Evolutionary conservation across 2,797 vertebrate genomes (phyloP).

Genomic region (Babyrousa celebensis): DNA sequence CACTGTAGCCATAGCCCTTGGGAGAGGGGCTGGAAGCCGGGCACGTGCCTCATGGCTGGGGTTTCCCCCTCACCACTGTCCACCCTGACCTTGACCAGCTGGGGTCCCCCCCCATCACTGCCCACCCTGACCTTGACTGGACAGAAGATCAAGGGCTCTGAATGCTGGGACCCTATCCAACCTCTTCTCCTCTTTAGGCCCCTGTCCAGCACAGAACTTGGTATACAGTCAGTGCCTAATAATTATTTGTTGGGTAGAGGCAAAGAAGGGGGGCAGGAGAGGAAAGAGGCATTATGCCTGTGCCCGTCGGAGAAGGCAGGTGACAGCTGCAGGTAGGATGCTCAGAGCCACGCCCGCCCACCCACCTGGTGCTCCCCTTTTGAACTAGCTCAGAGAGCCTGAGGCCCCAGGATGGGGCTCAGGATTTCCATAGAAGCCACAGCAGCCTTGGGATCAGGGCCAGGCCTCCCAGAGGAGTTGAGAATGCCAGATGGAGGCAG

Average conservation of each 20-base stretch:
- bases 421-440: background rate
- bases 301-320: background rate
- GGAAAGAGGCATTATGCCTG: background rate
- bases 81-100: background rate
- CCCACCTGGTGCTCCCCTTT: background rate
- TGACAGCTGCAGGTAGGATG: background rate
- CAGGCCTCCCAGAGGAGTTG: background rate
- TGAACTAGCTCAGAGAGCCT: background rate
- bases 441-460: background rate
- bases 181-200: too few species aligned
- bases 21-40: background rate
- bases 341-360: background rate
- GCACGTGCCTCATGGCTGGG: fast-evolving
- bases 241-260: background rate
- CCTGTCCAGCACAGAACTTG: background rate
- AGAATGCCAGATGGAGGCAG: background rate
- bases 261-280: too few species aligned
- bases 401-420: background rate
- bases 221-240: background rate
- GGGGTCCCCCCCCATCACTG: too few species aligned
- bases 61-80: fast-evolving
- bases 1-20: background rate
- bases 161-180: background rate
- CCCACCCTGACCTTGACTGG: background rate
- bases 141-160: background rate